A percentile compares a stretch with the other conserved stretches of the same genome.
Conservation (phyloP, 1,140 invertebrate species). For the Diorhabda sublineata region DNA sequence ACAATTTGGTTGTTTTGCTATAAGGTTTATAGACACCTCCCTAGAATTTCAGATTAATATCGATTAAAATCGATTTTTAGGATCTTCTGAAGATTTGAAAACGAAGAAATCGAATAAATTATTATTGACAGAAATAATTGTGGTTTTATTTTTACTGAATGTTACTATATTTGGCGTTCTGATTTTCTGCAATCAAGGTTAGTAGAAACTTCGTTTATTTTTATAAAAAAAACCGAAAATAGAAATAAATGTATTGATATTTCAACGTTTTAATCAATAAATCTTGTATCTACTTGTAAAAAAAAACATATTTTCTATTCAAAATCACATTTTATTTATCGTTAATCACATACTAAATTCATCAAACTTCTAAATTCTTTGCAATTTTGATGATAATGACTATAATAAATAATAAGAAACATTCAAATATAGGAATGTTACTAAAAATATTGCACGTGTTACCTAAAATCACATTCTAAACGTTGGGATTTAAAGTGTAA, state of each 20-base stretch:
- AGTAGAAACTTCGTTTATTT: not conserved
- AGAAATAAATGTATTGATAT: not conserved
- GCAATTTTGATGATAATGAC: no score
- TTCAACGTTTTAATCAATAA: not conserved
- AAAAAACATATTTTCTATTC: not conserved
- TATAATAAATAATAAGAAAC: no score
- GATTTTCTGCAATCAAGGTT: not conserved
- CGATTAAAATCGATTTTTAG: not conserved
- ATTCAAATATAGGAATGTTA: no score
- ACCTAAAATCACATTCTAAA: no score
- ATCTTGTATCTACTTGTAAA: not conserved
- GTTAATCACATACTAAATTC: not conserved
- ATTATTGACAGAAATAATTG: not conserved
- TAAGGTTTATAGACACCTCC: not conserved
- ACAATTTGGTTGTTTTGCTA: not conserved
- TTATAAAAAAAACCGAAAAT: slow-evolving; percentile 10
- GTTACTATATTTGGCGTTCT: not conserved
- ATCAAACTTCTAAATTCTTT: not conserved
- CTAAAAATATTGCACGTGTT: no score
- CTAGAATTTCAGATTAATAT: not conserved
- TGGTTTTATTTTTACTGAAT: not conserved
- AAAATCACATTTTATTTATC: not conserved
- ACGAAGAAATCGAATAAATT: not conserved
- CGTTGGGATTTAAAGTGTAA: no score
- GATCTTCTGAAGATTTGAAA: not conserved